These are phyloP conservation scores for Agriotes lineatus DNA, from an alignment of 2,888 invertebrate genomes.

Conservation along the genomic window DNA sequence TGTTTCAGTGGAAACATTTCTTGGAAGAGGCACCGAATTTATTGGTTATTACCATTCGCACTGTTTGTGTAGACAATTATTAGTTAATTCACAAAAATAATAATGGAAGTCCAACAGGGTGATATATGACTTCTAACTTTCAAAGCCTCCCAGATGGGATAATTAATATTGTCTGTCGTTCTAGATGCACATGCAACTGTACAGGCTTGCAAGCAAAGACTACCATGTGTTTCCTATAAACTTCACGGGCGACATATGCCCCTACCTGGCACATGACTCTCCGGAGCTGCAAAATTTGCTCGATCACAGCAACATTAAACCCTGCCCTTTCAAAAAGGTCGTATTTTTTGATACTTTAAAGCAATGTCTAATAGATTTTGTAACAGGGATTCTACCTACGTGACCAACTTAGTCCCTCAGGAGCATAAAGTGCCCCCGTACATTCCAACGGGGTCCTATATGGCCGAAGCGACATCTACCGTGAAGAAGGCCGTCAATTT, in stretches of 20 bases:
- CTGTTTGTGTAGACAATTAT: too few species aligned
- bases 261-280: neutral
- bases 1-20: too few species aligned
- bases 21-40: too few species aligned
- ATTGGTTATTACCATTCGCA: too few species aligned
- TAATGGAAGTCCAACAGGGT: too few species aligned
- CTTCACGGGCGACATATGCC: constrained; percentile 3
- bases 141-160: too few species aligned
- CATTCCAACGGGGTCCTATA: neutral
- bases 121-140: too few species aligned
- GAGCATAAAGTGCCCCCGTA: neutral
- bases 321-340: constrained; percentile 19
- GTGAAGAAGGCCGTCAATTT: neutral
- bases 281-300: neutral
- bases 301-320: neutral
- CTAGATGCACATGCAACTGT: constrained; percentile 3
- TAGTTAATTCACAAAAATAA: too few species aligned
- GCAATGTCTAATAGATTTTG: neutral
- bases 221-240: constrained; percentile 17
- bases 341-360: too few species aligned
- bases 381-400: constrained; percentile 11
- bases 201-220: neutral
- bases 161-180: neutral
- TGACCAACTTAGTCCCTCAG: neutral
- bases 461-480: constrained; percentile 5